These are phyloP conservation scores for Eilema depressum DNA, from an alignment of 2,888 invertebrate genomes.

Conservation along the genomic window DNA sequence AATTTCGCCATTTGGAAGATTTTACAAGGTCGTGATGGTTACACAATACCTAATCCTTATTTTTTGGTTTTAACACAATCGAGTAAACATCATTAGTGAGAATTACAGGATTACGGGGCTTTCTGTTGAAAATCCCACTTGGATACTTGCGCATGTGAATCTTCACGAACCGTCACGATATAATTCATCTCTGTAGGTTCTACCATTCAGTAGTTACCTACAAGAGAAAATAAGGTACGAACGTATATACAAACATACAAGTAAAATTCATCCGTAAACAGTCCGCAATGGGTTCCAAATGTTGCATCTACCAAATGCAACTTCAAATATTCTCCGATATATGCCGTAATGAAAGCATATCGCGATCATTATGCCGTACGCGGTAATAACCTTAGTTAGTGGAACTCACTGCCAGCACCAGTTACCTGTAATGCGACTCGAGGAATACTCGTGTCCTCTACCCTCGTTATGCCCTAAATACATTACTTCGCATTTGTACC, in stretches of 20 bases:
- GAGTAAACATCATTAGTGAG: too few species aligned
- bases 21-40: too few species aligned
- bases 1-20: too few species aligned
- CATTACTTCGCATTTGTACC: background rate
- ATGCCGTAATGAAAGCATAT: background rate
- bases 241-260: background rate
- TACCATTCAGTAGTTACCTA: too few species aligned
- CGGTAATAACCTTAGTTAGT: constrained; percentile 38
- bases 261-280: background rate
- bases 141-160: too few species aligned
- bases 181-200: too few species aligned
- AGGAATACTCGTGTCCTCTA: background rate
- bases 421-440: constrained; percentile 7
- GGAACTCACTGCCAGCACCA: constrained; percentile 13
- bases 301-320: background rate
- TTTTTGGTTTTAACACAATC: too few species aligned
- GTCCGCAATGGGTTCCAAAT: background rate
- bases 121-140: too few species aligned
- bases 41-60: too few species aligned
- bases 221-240: too few species aligned
- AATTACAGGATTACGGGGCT: too few species aligned
- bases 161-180: too few species aligned
- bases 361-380: background rate
- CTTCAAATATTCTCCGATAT: background rate
- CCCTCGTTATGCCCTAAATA: background rate